Conservation (phyloP, 2,888 invertebrate species). For the Trachelus iudaicus region DNA sequence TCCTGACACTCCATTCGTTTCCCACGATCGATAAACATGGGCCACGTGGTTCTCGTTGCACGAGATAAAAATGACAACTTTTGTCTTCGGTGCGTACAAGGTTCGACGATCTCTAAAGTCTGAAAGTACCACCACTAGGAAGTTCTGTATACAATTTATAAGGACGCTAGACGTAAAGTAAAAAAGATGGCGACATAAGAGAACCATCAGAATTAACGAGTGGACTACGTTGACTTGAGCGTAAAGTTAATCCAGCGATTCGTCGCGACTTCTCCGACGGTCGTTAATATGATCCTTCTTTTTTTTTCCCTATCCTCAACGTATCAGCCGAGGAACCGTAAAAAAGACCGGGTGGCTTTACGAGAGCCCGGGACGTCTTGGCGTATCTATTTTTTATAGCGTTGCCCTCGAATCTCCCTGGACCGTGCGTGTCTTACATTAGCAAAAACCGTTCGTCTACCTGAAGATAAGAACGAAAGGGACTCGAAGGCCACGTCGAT, state of each 20-base stretch:
- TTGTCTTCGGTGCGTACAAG: neutral
- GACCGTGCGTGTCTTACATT: neutral
- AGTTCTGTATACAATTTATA: neutral
- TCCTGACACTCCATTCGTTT: conserved; percentile 24
- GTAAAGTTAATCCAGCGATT: conserved; percentile 2
- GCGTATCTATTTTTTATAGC: neutral
- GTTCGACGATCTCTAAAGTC: neutral
- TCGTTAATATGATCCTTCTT: neutral
- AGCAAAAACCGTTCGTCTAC: neutral
- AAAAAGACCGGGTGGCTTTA: neutral
- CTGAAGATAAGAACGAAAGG: neutral
- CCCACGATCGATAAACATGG: neutral
- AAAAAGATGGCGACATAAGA: neutral
- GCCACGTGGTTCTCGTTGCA: neutral
- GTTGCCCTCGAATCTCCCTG: neutral
- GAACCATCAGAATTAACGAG: neutral
- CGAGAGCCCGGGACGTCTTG: neutral
- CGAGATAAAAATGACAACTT: neutral
- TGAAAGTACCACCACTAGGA: neutral
- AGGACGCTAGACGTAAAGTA: neutral
- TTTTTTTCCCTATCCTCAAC: neutral
- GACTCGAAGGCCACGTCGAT: neutral
- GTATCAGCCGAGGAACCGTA: neutral
- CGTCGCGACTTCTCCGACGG: neutral
- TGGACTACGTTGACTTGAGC: neutral